Conservation (phyloP, 2,113 vertebrate species). For the Poeciliopsis occidentalis region DNA sequence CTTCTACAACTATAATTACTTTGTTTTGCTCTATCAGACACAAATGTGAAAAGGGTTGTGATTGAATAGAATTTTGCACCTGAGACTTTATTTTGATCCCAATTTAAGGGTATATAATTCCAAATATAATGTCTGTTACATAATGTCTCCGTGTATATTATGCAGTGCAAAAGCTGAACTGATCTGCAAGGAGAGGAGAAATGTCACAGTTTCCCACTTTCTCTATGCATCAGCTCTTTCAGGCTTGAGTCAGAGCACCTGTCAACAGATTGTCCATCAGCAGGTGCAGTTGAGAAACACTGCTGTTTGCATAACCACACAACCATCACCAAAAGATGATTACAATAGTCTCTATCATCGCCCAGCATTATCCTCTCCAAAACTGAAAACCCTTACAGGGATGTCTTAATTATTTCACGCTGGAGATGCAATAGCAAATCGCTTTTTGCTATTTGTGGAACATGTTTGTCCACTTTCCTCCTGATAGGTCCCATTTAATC, state of each 20-base stretch:
- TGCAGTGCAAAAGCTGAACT: neutral
- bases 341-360: slow-evolving; percentile 43
- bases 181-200: slow-evolving; percentile 25
- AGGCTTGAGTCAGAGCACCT: slow-evolving; percentile 34
- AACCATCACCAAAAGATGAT: slow-evolving; percentile 34
- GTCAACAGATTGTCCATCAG: slow-evolving; percentile 29
- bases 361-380: slow-evolving; percentile 42
- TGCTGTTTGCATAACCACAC: slow-evolving; percentile 20
- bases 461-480: slow-evolving; percentile 72
- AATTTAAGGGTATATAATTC: neutral
- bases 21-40: neutral
- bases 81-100: neutral
- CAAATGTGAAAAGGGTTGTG: neutral
- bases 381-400: slow-evolving; percentile 55
- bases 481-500: slow-evolving; percentile 76
- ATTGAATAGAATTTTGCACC: neutral
- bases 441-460: slow-evolving; percentile 70
- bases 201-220: slow-evolving; percentile 15
- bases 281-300: slow-evolving; percentile 38
- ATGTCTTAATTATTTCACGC: slow-evolving; percentile 68
- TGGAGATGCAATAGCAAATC: slow-evolving; percentile 62
- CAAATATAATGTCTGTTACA: neutral
- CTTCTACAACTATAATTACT: neutral
- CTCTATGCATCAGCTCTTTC: slow-evolving; percentile 8
- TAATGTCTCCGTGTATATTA: neutral